phyloP scores from a whole-genome alignment of 2,888 invertebrate genomes.

The Epistrophe eligans region DNA sequence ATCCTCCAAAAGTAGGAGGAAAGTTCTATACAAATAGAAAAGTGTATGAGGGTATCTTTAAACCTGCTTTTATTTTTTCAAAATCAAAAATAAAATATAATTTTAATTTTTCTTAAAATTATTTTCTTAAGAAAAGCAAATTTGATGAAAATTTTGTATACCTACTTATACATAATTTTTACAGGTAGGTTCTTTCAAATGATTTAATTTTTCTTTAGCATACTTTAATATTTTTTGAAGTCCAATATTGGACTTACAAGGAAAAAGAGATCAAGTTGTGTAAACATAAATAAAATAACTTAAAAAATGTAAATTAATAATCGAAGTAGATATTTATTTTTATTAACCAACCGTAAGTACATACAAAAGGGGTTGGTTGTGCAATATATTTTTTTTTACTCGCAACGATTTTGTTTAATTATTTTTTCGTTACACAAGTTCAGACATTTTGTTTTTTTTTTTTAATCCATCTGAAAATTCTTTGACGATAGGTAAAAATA shows the following conservation, averaged over 20 bases:
- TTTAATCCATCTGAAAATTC: not conserved
- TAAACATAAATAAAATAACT: not conserved
- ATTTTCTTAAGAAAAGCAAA: not conserved
- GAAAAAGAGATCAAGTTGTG: not conserved
- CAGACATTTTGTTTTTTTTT: conserved; percentile 30
- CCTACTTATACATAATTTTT: not conserved
- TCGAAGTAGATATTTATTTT: not conserved
- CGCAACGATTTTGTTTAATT: not conserved
- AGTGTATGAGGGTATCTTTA: not conserved
- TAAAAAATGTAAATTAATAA: not conserved
- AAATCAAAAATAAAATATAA: not conserved
- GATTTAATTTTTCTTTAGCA: not conserved
- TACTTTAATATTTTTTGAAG: not conserved
- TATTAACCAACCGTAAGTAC: not conserved
- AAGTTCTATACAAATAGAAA: no score
- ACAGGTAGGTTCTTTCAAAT: not conserved
- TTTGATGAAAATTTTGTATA: not conserved
- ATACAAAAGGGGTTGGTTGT: conserved; percentile 46
- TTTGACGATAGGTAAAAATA: not conserved
- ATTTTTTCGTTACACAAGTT: conserved; percentile 35
- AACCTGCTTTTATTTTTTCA: not conserved
- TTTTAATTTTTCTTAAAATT: not conserved
- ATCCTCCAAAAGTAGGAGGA: not conserved
- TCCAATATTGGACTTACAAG: not conserved
- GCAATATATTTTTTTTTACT: conserved; percentile 31